Evolutionary conservation across 2,797 vertebrate genomes (phyloP).

Genomic region (Ptychobarbus kaznakovi): DNA sequence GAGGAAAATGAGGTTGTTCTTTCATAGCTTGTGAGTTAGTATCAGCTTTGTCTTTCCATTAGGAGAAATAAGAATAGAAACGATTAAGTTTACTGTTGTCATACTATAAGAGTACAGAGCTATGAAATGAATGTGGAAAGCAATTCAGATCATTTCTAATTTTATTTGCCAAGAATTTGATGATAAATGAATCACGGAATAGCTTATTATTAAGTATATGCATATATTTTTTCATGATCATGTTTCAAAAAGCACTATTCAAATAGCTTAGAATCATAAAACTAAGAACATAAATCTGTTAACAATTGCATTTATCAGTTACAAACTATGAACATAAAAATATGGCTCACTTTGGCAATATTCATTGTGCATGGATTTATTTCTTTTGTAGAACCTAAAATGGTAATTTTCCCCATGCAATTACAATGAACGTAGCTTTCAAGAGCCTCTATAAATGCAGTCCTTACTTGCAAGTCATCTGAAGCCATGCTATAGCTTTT

Average conservation of each 20-base stretch:
- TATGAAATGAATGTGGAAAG: background rate
- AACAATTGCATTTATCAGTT: background rate
- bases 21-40: background rate
- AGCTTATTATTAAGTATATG: background rate
- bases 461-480: background rate
- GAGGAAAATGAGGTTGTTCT: background rate
- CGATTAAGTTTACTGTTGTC: background rate
- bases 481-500: background rate
- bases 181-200: background rate
- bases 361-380: background rate
- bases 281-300: background rate
- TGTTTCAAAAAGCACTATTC: background rate
- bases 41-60: constrained; percentile 2
- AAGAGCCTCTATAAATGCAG: background rate
- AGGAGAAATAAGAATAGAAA: background rate
- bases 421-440: background rate
- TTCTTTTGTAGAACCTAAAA: background rate
- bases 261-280: background rate
- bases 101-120: background rate
- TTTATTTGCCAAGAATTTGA: background rate
- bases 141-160: constrained; percentile 6
- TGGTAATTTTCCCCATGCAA: background rate
- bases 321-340: background rate
- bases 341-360: background rate
- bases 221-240: background rate